Base-by-base conservation (phyloP, 1,140 invertebrate genomes). In the Papilio xuthus region DNA sequence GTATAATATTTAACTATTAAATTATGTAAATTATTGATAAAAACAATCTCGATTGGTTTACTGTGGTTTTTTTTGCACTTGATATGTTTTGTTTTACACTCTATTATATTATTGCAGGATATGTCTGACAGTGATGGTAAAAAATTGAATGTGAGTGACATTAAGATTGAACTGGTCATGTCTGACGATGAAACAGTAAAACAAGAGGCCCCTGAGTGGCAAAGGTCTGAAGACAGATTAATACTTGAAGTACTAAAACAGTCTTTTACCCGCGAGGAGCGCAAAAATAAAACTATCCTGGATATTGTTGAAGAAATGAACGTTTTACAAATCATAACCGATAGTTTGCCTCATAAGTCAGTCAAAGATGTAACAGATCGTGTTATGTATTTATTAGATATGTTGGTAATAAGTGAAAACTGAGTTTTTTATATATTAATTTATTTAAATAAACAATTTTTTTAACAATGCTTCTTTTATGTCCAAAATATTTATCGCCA, bases 191-290 rank as follows among this genome's bases (percentile, higher is more conserved):
- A 88, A 18, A 44, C 78, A 23, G 60, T 90, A 2, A 89, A 91
- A 81, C 63, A 72, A 0, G 90, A 92, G 80, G 12, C 63, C 0
- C 47, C 78, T 0, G 90, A 92, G 20, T 93, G 92, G 92, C 88
- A 82, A n/a, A 83, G 90, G 76, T 88, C 92, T 0, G 92, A 93
- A 82, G 92, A 93, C 69, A 93, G 91, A 83, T 50, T 86, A 6
- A 88, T 93, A 28, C 77, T 93, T 42, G 87, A 93, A 86, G 53
- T 92, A 26, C 73, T 93, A 1, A 89, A 89, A 56, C 69, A 88
- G 70, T 81, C 83, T 32, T 73, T 91, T 0, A 82, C 82, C 0
- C 80, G 85, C 10, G 80, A 87, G 78, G 85, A 90, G 37, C 78
- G 83, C 15, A 83, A 83, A 74, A 83, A 87, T 44, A 89, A 90